Base-by-base conservation (phyloP, 1,140 invertebrate genomes). In the Drosophila setifemur region DNA sequence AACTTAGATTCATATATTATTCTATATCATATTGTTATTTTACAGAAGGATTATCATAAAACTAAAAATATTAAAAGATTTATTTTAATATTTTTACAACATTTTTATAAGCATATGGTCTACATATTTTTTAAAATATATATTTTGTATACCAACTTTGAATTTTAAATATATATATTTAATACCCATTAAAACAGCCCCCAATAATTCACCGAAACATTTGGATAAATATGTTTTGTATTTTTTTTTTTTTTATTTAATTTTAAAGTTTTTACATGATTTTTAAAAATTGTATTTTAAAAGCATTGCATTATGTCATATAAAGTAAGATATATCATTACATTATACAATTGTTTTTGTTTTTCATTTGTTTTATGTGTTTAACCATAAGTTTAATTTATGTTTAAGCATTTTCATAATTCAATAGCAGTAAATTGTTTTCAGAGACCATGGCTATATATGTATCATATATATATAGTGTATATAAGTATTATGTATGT, bases 261-360 rank as follows among this genome's bases (percentile, higher is more conserved):
- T 78, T 83, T 85, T 85, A 67, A 71, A 67, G 70, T 79, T 83
- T 83, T 79, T 74, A 82, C 74, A 83, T 85, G 70, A 85, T 85
- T 83, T 83, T 85, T 79, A 83, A 83, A 83, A 85, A 79, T 79
- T 83, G 81, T 85, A 85, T 85, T 83, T 83, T 83, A 83, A 83
- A 83, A 83, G 79, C 79, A 83, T 83, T 73, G 79, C 74, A 83
- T 85, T 83, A 78, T 69, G 72, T 83, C 73, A 85, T 85, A 85
- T 79, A 83, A 85, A 72, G 79, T 85, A 83, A 66, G 70, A 85
- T 79, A 73, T 83, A 85, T 83, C 69, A 74, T 83, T 83, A 85
- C 79, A 85, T 71, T 85, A 85, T 79, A 85, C 79, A 83, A 83
- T 73, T 57, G 73, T 74, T 83, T 74, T 83, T 42, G 31, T 78